Evolutionary conservation across 2,888 invertebrate species (phyloP), one percentile per base, ranked within the genome.

Genomic region (Aporophyla lueneburgensis): DNA sequence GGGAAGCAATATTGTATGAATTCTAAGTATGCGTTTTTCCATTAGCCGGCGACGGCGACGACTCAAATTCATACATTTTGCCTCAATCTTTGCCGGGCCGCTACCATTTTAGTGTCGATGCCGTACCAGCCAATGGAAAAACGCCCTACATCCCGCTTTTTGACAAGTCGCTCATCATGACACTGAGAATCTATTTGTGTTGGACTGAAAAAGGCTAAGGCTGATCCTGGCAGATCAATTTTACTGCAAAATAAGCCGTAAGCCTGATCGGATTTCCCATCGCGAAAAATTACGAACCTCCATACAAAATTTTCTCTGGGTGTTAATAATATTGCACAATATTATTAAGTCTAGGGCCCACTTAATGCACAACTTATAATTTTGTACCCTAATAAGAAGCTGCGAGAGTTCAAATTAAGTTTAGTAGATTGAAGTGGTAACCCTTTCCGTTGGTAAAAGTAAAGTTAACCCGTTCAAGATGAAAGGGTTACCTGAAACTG

Each of bases 1-100:
- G 49, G 53, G 80, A 61, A 72, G 76, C 80, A 72, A 76, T 80
- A 61, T 76, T 76, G 80, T 76, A 76, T 80, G 76, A 76, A 80
- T 80, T 59, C 1, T 46, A n/a, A 40, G 1, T 54, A 72, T 10
- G 53, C 76, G 73, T 76, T 76, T 76, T 80, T 76, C 80, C 73
- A 76, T 5, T 72, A 46, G 53, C 73, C 80, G 53, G 72, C n/a
- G 10, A 27, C 19, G n/a, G n/a, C 19, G 40, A 49, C 43, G 14
- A 51, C 6, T 46, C 6, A 14, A n/a, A 46, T 56, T 76, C 72
- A 76, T 76, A 76, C 80, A 76, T 80, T 76, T 76, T 80, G 80
- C 59, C 53, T 61, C 59, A 49, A n/a, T 76, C 59, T 80, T 76
- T 61, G 24, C 33, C 12, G 24, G 51, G n/a, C 0, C 16, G 1